phyloP scores from a whole-genome alignment of 2,113 vertebrate genomes.

The Epinephelus cyanopodus region DNA sequence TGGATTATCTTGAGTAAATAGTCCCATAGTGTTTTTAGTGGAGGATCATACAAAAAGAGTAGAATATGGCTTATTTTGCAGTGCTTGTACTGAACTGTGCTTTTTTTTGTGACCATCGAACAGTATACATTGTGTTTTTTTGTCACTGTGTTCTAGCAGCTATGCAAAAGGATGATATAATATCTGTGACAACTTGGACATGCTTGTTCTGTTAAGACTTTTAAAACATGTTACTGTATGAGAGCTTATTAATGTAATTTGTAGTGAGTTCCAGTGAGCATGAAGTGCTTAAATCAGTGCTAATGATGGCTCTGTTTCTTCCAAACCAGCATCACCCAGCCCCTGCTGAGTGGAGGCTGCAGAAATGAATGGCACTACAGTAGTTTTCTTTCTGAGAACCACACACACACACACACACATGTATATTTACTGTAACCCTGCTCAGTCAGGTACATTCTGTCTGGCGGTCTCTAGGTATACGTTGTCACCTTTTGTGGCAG shows the following conservation, averaged over 20 bases:
- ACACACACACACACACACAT: neutral
- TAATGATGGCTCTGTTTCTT: conserved; percentile 10
- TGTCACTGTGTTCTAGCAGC: neutral
- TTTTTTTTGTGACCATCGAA: neutral
- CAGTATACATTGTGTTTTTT: neutral
- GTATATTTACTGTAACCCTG: neutral
- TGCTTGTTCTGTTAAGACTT: neutral
- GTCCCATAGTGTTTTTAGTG: conserved; percentile 19
- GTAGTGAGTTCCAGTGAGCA: conserved; percentile 10
- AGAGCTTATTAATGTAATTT: neutral
- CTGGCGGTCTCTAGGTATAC: neutral
- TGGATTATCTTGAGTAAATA: too few relatives aligned
- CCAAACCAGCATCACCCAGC: conserved; percentile 6
- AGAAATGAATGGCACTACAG: conserved; percentile 3
- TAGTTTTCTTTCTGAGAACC: conserved; percentile 4
- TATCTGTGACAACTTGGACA: neutral
- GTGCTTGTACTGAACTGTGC: neutral
- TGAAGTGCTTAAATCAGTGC: conserved; percentile 15
- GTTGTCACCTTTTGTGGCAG: conserved; percentile 4
- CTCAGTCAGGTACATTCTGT: conserved; percentile 12
- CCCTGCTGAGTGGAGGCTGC: conserved; percentile 32
- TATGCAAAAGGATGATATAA: neutral
- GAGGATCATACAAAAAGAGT: conserved; percentile 21
- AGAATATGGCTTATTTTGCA: conserved; percentile 1
- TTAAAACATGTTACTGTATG: neutral